Percentiles rank a stretch among this genome's conserved stretches.
Evolutionary conservation across 2,888 invertebrate species (phyloP).

Genomic region (Julus scandinavius): DNA sequence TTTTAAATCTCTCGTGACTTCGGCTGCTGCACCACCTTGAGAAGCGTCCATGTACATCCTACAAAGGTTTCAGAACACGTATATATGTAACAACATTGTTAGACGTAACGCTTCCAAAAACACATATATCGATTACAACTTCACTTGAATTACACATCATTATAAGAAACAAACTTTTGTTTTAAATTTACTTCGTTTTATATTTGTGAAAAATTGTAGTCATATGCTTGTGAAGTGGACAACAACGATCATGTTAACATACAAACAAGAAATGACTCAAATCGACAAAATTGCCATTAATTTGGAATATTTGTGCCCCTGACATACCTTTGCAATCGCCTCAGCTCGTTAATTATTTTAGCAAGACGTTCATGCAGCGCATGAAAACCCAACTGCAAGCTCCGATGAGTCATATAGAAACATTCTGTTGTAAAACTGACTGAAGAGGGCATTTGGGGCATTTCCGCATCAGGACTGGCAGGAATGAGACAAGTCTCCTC

Average conservation of each 20-base stretch:
- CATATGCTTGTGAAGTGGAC: too few species aligned
- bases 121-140: too few species aligned
- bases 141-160: too few species aligned
- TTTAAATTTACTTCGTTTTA: too few species aligned
- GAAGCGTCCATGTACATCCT: conserved; percentile 76
- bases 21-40: conserved; percentile 65
- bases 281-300: too few species aligned
- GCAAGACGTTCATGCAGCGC: conserved; percentile 69
- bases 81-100: too few species aligned
- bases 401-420: conserved; percentile 89
- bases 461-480: conserved; percentile 64
- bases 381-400: conserved; percentile 78
- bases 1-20: conserved; percentile 71
- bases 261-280: too few species aligned
- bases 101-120: too few species aligned
- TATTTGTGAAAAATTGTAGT: too few species aligned
- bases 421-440: conserved; percentile 90
- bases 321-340: conserved; percentile 73
- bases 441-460: not conserved
- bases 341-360: conserved; percentile 73
- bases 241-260: too few species aligned
- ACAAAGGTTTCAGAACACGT: not conserved
- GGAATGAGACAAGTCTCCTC: conserved; percentile 86
- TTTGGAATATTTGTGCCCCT: not conserved
- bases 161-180: too few species aligned